These are phyloP conservation scores for Ridgeia piscesae DNA, from an alignment of 1,140 invertebrate species.

Conservation along the genomic window DNA sequence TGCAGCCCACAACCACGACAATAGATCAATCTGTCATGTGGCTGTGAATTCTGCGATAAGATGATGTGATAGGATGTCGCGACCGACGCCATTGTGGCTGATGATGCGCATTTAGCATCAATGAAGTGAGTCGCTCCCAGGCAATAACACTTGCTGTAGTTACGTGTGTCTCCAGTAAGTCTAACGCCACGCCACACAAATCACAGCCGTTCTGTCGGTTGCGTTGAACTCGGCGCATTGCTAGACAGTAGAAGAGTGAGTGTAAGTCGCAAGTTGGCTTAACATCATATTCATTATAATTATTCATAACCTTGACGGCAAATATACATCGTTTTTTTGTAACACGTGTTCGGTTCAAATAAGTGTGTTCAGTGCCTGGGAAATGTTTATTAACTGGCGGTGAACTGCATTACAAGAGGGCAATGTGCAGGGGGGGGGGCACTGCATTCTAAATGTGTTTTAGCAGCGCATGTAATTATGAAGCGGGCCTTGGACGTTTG, in stretches of 20 bases:
- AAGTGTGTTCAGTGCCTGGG: not conserved
- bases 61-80: not conserved
- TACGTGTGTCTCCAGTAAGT: not conserved
- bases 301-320: not conserved
- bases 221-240: not conserved
- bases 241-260: not conserved
- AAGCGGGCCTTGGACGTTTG: not conserved
- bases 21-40: not conserved
- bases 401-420: not conserved
- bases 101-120: not conserved
- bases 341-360: not conserved
- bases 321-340: not conserved
- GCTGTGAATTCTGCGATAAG: not conserved
- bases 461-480: not conserved
- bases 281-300: not conserved
- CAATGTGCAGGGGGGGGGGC: not conserved
- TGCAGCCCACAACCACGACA: not conserved
- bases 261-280: not conserved
- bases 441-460: not conserved
- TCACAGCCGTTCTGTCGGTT: not conserved
- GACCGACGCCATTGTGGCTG: not conserved
- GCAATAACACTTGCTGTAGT: not conserved
- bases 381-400: not conserved
- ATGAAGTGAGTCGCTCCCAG: not conserved
- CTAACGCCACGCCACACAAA: not conserved